Conservation (phyloP, 2,797 vertebrate genomes). For the Tenualosa thibaudeaui region DNA sequence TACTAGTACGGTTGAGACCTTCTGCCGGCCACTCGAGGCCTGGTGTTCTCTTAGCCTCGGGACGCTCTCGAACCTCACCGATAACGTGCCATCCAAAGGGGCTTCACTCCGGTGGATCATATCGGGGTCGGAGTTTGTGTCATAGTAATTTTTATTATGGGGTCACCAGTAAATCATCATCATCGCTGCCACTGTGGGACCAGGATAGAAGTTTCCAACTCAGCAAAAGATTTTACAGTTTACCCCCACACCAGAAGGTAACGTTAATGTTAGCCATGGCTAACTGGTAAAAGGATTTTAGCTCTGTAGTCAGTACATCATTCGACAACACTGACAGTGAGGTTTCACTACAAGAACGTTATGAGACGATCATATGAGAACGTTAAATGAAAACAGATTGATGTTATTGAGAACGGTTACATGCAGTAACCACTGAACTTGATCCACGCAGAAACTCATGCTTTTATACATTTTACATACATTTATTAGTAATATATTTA, state of each 20-base stretch:
- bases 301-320: too few relatives aligned
- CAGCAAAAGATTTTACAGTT: conserved; percentile 75
- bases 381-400: background rate
- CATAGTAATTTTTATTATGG: conserved; percentile 30
- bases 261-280: conserved; percentile 33
- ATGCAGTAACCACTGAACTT: too few relatives aligned
- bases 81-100: conserved; percentile 57
- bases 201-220: conserved; percentile 53
- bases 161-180: conserved; percentile 55
- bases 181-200: conserved; percentile 47
- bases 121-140: conserved; percentile 44
- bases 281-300: background rate
- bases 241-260: conserved; percentile 94
- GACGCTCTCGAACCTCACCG: conserved; percentile 39
- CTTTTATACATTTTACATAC: too few relatives aligned
- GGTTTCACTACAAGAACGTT: background rate
- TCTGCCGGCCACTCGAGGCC: conserved; percentile 59
- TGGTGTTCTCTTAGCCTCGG: conserved; percentile 64
- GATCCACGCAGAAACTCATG: too few relatives aligned
- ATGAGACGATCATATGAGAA: too few relatives aligned
- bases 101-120: conserved; percentile 56
- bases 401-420: too few relatives aligned
- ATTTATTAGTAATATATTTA: too few relatives aligned
- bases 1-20: conserved; percentile 74
- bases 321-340: background rate